phyloP scores from a whole-genome alignment of 2,113 vertebrate species.

The Garra rufa region DNA sequence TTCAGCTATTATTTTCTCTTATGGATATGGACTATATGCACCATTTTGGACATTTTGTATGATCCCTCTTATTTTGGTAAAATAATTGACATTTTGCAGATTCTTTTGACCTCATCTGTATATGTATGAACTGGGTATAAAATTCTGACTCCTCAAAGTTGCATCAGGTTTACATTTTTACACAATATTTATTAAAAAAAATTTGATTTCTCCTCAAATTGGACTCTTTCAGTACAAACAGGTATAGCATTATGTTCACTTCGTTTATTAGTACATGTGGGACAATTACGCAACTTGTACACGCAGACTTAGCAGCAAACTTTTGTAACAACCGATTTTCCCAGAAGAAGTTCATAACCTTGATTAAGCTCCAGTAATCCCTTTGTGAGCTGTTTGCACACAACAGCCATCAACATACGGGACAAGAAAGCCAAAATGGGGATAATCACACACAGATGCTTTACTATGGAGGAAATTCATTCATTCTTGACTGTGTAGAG shows the following conservation, averaged over 20 bases:
- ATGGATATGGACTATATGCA: too few relatives aligned
- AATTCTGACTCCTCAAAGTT: too few relatives aligned
- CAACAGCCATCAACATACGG: conserved; percentile 13
- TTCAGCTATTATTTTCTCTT: too few relatives aligned
- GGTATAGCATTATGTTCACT: neutral
- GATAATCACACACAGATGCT: conserved; percentile 22
- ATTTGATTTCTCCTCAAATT: neutral
- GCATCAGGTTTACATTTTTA: too few relatives aligned
- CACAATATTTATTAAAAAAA: too few relatives aligned
- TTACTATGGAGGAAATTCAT: neutral
- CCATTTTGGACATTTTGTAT: too few relatives aligned
- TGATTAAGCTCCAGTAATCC: conserved; percentile 36
- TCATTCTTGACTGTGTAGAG: conserved; percentile 18
- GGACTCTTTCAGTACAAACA: neutral
- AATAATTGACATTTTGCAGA: too few relatives aligned
- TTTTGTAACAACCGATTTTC: neutral
- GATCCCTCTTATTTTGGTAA: too few relatives aligned
- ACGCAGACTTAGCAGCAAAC: neutral
- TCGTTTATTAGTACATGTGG: neutral
- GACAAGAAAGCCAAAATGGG: neutral
- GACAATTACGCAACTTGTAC: neutral
- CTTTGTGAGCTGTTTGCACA: conserved; percentile 34
- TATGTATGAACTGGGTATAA: too few relatives aligned
- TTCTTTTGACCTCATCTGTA: too few relatives aligned
- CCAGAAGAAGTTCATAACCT: conserved; percentile 7